Base-by-base conservation (phyloP, 2,888 invertebrate genomes). In the Laothoe populi region DNA sequence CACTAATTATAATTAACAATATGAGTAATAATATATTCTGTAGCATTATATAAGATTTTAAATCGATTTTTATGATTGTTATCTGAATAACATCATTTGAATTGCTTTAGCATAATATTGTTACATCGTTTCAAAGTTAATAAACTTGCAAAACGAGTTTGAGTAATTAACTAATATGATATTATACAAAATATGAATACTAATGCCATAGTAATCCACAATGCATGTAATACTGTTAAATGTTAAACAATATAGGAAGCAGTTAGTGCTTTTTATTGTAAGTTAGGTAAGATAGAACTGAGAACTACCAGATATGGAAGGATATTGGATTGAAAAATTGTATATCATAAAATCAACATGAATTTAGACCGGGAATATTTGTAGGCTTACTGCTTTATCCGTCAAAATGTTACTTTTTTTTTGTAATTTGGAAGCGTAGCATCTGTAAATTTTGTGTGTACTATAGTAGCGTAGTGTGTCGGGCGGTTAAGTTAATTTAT, bases 401-500 rank as follows among this genome's bases (percentile, higher is more conserved):
- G n/a, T n/a, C n/a, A n/a, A n/a, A n/a, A n/a, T n/a, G n/a, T n/a
- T n/a, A n/a, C n/a, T n/a, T n/a, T n/a, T n/a, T n/a, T n/a, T n/a
- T n/a, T n/a, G n/a, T n/a, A n/a, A n/a, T n/a, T n/a, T 21, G 13
- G 19, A 19, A 44, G 45, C 4, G 26, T 60, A 64, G 59, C 46
- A 69, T 82, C 72, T 75, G 66, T 53, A 44, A 63, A 19, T 59
- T 60, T 57, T 4, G n/a, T 74, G 59, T 82, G 70, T 82, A 83
- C 82, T 80, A 61, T 67, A 58, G 44, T 75, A 74, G 75, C 78
- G 81, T 78, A 78, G 78, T 77, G 76, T 79, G 83, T 76, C 77
- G 80, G 79, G 78, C 79, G 81, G 83, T 84, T 83, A 81, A 81
- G 83, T 82, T 83, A 82, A 82, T 83, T 84, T 84, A 83, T 84